Evolutionary conservation across 2,113 vertebrate genomes (phyloP), one percentile per base, ranked within the genome.

Genomic region (Malurus melanocephalus): DNA sequence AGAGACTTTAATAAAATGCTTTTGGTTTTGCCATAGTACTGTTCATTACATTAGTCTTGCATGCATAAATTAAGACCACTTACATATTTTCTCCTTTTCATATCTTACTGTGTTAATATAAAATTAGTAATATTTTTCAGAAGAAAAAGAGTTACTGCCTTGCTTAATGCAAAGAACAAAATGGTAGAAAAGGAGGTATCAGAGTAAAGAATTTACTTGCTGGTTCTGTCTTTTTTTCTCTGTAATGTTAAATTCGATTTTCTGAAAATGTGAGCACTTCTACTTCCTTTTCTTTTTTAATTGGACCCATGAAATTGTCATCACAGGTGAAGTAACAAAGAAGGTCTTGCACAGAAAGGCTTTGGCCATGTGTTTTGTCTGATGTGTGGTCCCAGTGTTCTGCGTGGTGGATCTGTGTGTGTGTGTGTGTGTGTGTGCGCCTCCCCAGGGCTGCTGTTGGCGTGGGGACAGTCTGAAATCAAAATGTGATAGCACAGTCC

Each of bases 1-100:
- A 49, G 62, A 68, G 73, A 65, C 49, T 89, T 88, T 75, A 85
- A 87, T 87, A 81, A 94, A 88, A 62, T 1, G 9, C 69, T 92
- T 94, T 85, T 87, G 80, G 45, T 88, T 92, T 69, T 88, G 33
- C 73, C 2, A 2, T 69, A 59, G 55, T 68, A 55, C 72, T 83
- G 16, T 62, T 87, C 33, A 75, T 90, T 86, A 57, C 9, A 6
- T 80, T 86, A 71, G 13, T 57, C 28, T 83, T 88, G 49, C 57
- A 18, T 67, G 13, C 9, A 52, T 84, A 80, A 88, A 88, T 94
- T 57, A 76, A 67, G 23, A 7, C 45, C 60, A 26, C 65, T 82
- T 89, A 59, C 7, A 17, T 88, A 60, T 90, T 88, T 91, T 80
- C 14, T 87, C 14, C 22, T 91, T 80, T 88, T 86, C 17, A 11